Percentiles rank a stretch among this genome's conserved stretches.
These are phyloP conservation scores for Melanotus villosus DNA, from an alignment of 2,888 invertebrate genomes.

Conservation along the genomic window DNA sequence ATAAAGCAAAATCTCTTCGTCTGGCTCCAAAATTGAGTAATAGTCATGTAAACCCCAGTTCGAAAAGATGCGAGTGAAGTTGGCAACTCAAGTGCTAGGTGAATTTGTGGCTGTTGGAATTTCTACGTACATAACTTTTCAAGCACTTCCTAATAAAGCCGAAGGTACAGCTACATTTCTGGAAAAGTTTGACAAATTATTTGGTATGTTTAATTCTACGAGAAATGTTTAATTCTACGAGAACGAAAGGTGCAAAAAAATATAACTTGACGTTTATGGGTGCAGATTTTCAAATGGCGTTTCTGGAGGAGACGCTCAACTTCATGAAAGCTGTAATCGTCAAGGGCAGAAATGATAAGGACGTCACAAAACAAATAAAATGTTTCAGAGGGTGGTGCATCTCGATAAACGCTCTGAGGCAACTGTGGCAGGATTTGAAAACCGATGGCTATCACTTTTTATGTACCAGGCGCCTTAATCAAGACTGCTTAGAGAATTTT, in stretches of 20 bases:
- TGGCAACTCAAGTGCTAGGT: conserved; percentile 52
- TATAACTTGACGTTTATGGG: conserved; percentile 20
- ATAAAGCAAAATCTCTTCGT: conserved; percentile 34
- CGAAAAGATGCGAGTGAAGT: no score
- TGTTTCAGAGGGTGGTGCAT: no score
- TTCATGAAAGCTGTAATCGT: conserved; percentile 47
- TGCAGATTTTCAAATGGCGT: conserved; percentile 35
- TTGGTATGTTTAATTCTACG: conserved; percentile 28
- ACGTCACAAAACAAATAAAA: no score
- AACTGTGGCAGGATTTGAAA: conserved; percentile 46
- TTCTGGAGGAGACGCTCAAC: no score
- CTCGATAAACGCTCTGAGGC: no score
- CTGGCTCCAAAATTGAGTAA: conserved; percentile 49
- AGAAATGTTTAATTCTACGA: conserved; percentile 17
- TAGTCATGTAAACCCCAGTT: conserved; percentile 48
- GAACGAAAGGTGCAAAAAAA: background rate
- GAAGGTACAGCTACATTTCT: no score
- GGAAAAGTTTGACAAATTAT: no score
- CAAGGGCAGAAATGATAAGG: conserved; percentile 28
- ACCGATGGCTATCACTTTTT: conserved; percentile 45
- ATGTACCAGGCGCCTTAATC: conserved; percentile 47
- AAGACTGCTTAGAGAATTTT: conserved; percentile 54
- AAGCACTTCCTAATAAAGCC: no score
- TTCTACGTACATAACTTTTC: conserved; percentile 40
- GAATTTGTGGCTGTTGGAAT: conserved; percentile 48